Evolutionary conservation across 2,797 vertebrate genomes (phyloP), one percentile per base, ranked within the genome.

Genomic region (Peromyscus aztecus): DNA sequence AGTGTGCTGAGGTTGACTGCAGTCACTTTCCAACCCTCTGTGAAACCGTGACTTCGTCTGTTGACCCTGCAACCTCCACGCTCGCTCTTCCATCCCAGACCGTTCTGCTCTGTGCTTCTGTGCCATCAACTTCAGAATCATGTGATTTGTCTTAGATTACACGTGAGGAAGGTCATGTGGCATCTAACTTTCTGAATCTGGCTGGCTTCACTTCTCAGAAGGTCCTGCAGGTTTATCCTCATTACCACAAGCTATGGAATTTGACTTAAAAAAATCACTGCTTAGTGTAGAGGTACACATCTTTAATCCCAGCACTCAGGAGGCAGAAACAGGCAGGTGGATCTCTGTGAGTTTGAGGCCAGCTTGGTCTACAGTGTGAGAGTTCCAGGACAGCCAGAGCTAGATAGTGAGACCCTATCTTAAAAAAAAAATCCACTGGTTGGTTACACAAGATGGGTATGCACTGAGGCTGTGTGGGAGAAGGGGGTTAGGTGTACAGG

Each of bases 111-210:
- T 59, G 46, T 49, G 46, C 24, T 27, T 63, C 59, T 24, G 19
- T 14, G 34, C 65, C 49, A 71, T 10, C 17, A 24, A 3, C 31
- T 24, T 21, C 16, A 8, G 65, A 59, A 21, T n/a, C 76, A 10
- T 78, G 46, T 78, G 76, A 52, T 52, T 6, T 78, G 29, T 52
- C 7, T 7, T 19, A 77, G 27, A 77, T 77, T 49, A 7, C 24
- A 31, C 11, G 4, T 3, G 0, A 12, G 27, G 10, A 31, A 73
- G 40, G 9, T 73, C 55, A 0, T 0, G 31, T 49, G 16, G 10
- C 31, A 9, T 13, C 67, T 34, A 11, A 16, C 34, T 52, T 40
- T 65, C 46, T n/a, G 43, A 27, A 29, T 65, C 7, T 4, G 31
- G 43, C 34, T 43, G 14, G 9, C 49, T 83, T 83, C 57, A 19